Percentiles rank a stretch among this genome's conserved stretches.
Evolutionary conservation across 2,797 vertebrate species (phyloP).

Genomic region (Rousettus madagascariensis): DNA sequence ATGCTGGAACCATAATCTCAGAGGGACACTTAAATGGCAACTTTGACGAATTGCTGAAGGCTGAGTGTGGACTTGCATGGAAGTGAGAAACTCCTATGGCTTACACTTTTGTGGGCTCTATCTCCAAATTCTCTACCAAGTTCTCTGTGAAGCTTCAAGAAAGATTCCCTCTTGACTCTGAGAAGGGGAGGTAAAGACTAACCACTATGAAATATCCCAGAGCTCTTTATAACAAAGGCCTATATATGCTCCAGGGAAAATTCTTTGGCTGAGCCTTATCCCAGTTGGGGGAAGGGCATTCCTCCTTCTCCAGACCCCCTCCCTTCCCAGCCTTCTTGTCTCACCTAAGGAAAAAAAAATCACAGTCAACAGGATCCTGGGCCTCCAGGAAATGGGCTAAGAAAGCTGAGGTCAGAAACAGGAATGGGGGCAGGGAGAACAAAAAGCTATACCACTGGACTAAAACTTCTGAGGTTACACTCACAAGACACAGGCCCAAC

Average conservation of each 20-base stretch:
- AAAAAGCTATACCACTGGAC: neutral
- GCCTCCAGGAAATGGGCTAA: constrained; percentile 33
- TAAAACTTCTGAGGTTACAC: constrained; percentile 12
- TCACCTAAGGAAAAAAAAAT: neutral
- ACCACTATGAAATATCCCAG: constrained; percentile 42
- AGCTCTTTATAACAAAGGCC: constrained; percentile 35
- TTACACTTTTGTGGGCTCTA: neutral
- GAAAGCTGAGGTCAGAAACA: neutral
- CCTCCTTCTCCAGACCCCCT: constrained; percentile 1
- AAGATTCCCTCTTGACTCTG: neutral
- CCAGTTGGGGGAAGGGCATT: constrained; percentile 30
- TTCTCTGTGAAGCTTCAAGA: constrained; percentile 43
- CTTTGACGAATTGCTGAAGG: neutral
- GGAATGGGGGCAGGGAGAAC: neutral
- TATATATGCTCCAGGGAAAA: constrained; percentile 64
- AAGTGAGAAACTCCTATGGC: neutral
- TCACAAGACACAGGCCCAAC: neutral
- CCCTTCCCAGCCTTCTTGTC: neutral
- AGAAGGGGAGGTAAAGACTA: neutral
- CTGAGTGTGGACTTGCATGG: neutral
- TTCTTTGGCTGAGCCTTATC: constrained; percentile 32
- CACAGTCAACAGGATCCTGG: neutral
- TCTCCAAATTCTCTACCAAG: neutral
- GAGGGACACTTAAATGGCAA: neutral
- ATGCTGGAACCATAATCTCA: neutral